These are phyloP conservation scores for Trogon melanurus DNA, from an alignment of 2,113 vertebrate genomes.

Conservation along the genomic window DNA sequence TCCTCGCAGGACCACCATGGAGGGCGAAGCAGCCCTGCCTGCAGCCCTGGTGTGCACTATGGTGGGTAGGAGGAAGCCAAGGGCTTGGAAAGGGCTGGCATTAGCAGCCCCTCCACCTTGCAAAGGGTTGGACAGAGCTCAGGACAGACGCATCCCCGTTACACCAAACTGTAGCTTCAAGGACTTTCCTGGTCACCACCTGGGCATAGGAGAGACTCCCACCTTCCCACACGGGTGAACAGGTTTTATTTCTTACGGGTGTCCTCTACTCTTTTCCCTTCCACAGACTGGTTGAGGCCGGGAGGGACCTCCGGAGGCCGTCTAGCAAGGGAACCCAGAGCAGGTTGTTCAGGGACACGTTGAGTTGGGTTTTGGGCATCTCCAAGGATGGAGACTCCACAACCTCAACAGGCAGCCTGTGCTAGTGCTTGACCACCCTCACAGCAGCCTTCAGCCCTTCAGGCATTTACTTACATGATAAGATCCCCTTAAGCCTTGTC, in stretches of 20 bases:
- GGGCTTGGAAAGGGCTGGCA: neutral
- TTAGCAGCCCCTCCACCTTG: neutral
- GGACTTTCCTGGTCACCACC: neutral
- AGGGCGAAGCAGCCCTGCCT: neutral
- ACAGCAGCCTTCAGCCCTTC: too few relatives aligned
- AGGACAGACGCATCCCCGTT: accelerated
- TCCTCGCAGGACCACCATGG: neutral
- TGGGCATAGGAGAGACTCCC: neutral
- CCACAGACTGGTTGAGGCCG: neutral
- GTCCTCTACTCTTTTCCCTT: neutral
- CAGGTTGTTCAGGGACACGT: accelerated
- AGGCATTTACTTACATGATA: neutral
- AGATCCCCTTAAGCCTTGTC: neutral
- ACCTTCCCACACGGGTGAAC: neutral
- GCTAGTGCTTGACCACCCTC: neutral
- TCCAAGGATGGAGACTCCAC: neutral
- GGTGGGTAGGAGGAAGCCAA: neutral
- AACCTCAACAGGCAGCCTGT: neutral
- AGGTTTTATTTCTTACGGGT: neutral
- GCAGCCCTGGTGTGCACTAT: accelerated
- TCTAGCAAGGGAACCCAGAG: accelerated
- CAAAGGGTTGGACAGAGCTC: neutral
- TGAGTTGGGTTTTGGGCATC: neutral
- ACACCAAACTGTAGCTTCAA: neutral
- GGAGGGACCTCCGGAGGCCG: neutral